phyloP scores from a whole-genome alignment of 1,140 invertebrate genomes.

The Papilio polytes region DNA sequence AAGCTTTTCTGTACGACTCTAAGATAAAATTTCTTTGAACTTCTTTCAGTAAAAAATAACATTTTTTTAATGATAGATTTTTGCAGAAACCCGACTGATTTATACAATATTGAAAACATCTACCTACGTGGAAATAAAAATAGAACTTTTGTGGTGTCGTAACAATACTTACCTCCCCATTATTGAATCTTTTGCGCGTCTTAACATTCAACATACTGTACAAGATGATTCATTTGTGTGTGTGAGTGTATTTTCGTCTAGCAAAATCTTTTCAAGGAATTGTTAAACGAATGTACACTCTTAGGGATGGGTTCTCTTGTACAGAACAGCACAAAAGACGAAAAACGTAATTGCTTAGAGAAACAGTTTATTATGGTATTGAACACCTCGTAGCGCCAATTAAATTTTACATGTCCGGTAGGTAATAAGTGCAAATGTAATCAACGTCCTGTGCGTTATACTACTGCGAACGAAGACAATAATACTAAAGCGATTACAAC shows the following conservation, averaged over 20 bases:
- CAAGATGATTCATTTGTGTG: background rate
- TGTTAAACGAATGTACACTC: background rate
- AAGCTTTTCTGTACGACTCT: too few species aligned
- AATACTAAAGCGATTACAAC: too few species aligned
- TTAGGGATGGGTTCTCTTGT: background rate
- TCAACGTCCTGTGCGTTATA: too few species aligned
- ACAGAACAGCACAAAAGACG: too few species aligned
- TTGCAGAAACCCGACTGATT: background rate
- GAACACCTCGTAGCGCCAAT: too few species aligned
- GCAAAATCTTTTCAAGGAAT: background rate
- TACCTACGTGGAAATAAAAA: background rate
- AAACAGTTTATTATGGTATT: too few species aligned
- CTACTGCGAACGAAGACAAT: too few species aligned
- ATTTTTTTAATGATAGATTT: background rate
- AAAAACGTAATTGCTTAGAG: too few species aligned
- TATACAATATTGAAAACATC: background rate
- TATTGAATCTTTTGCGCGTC: background rate
- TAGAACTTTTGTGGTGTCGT: background rate
- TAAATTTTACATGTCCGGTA: too few species aligned
- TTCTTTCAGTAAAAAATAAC: background rate
- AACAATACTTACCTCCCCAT: background rate
- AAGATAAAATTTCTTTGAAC: background rate
- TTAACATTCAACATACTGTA: too few species aligned
- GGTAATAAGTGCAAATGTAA: too few species aligned
- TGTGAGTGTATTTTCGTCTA: background rate